Evolutionary conservation across 2,888 invertebrate genomes (phyloP).

Genomic region (Cancer borealis): DNA sequence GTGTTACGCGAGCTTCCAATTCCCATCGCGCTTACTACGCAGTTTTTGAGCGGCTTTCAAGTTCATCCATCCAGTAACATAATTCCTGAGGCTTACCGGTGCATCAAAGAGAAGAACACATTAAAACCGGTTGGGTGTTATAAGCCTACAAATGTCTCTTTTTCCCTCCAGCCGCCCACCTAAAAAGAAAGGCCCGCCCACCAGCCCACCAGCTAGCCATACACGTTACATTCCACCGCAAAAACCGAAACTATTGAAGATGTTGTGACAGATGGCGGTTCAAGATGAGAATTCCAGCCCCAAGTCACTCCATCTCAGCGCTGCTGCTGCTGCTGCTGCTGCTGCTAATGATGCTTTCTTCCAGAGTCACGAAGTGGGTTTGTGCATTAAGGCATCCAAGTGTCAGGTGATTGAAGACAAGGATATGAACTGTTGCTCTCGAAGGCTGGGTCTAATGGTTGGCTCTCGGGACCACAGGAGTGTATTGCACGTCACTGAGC

Average conservation of each 20-base stretch:
- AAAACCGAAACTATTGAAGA: neutral
- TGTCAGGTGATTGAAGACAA: neutral
- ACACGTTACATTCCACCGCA: neutral
- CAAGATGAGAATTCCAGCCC: neutral
- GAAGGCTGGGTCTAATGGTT: neutral
- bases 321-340: neutral
- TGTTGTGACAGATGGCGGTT: neutral
- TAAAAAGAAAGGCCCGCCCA: too few species aligned
- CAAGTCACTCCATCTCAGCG: neutral
- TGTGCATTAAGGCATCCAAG: slow-evolving; percentile 1
- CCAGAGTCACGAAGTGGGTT: neutral
- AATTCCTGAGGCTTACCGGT: neutral
- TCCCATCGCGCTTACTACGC: slow-evolving; percentile 17
- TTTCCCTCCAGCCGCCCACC: neutral
- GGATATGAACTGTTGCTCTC: slow-evolving; percentile 6
- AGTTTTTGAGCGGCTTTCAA: slow-evolving; percentile 5
- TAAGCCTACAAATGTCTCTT: neutral
- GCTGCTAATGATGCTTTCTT: neutral
- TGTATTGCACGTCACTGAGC: neutral
- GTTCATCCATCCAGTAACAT: neutral
- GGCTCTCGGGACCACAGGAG: neutral
- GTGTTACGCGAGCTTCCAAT: slow-evolving; percentile 20
- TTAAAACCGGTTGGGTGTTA: neutral
- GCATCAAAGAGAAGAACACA: slow-evolving; percentile 23
- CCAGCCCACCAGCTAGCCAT: neutral